Base-by-base conservation (phyloP, 2,888 invertebrate species). In the Anarsia innoxiella region DNA sequence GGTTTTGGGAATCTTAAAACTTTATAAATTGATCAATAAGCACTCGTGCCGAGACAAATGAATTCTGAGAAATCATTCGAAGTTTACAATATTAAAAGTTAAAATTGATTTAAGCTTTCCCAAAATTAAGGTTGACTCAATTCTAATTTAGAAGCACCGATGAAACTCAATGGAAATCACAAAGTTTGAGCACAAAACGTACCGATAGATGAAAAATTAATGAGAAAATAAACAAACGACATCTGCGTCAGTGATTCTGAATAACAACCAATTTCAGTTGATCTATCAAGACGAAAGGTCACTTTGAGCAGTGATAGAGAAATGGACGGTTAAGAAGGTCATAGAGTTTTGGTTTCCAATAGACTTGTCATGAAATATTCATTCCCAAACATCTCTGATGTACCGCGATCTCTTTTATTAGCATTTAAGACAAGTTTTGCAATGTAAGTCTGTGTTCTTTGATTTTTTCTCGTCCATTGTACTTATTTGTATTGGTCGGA, bases 121-220 rank as follows among this genome's bases (percentile, higher is more conserved):
- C n/a, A n/a, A n/a, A n/a, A n/a, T n/a, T n/a, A n/a, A n/a, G n/a
- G n/a, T n/a, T n/a, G n/a, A n/a, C n/a, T n/a, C n/a, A n/a, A n/a
- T n/a, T n/a, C n/a, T n/a, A n/a, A n/a, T n/a, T n/a, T n/a, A n/a
- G n/a, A n/a, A n/a, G n/a, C n/a, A n/a, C n/a, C n/a, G n/a, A n/a
- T n/a, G n/a, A n/a, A n/a, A n/a, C n/a, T n/a, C n/a, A n/a, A n/a
- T n/a, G n/a, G n/a, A n/a, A n/a, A n/a, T n/a, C n/a, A n/a, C n/a
- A n/a, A n/a, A n/a, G n/a, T n/a, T n/a, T n/a, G n/a, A n/a, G n/a
- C n/a, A n/a, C n/a, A n/a, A n/a, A n/a, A n/a, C n/a, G n/a, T n/a
- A n/a, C n/a, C n/a, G n/a, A n/a, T n/a, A n/a, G 60, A 70, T 72
- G 70, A 72, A 72, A 72, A 65, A 68, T 71, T 72, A 71, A 72